Evolutionary conservation across 2,797 vertebrate genomes (phyloP).

Genomic region (Tolypeutes matacus): DNA sequence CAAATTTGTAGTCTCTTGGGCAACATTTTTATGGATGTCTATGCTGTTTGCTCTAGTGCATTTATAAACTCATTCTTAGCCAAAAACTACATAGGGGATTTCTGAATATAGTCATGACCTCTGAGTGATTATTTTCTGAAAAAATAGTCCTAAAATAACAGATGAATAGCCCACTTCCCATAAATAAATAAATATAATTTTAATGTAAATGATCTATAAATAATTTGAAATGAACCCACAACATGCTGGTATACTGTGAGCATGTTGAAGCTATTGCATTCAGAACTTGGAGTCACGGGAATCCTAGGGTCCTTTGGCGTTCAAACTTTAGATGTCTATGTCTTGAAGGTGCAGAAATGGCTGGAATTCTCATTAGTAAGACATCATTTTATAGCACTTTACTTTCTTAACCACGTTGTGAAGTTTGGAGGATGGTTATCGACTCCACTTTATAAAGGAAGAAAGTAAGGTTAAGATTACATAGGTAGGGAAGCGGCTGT

Average conservation of each 20-base stretch:
- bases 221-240: background rate
- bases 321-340: no score
- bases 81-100: background rate
- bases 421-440: background rate
- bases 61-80: background rate
- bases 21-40: background rate
- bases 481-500: no score
- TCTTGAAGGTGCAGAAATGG: background rate
- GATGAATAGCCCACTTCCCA: background rate
- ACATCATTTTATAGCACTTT: no score
- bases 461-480: background rate
- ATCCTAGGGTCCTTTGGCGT: fast-evolving
- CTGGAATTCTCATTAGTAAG: background rate
- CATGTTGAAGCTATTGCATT: fast-evolving
- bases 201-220: background rate
- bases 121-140: background rate
- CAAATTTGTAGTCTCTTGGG: no score
- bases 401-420: background rate
- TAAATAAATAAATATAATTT: background rate
- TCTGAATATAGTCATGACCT: background rate
- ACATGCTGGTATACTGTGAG: background rate
- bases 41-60: no score
- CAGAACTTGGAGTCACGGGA: background rate
- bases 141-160: background rate
- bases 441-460: background rate